A percentile compares a stretch with the other conserved stretches of the same genome.
These are phyloP conservation scores for Peucedramus taeniatus DNA, from an alignment of 2,113 vertebrate genomes.

Conservation along the genomic window DNA sequence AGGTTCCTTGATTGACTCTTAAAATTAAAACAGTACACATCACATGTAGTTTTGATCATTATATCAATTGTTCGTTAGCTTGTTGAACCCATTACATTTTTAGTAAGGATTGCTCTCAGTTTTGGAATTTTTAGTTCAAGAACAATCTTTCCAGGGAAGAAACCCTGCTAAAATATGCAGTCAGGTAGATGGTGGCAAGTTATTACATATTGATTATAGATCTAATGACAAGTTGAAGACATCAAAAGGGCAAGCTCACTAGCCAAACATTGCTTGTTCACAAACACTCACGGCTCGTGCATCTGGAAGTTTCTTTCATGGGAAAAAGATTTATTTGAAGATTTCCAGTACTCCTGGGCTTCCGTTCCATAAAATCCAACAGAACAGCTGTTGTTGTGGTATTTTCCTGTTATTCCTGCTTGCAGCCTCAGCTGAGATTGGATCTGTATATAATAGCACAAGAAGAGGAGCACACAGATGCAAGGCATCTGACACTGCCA, in stretches of 20 bases:
- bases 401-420: neutral
- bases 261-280: neutral
- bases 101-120: neutral
- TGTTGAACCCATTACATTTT: neutral
- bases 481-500: neutral
- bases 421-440: neutral
- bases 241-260: neutral
- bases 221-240: neutral
- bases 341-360: neutral
- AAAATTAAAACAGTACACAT: neutral
- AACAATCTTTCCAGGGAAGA: neutral
- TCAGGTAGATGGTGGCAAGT: neutral
- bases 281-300: neutral
- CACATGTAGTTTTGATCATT: neutral
- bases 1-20: neutral
- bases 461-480: neutral
- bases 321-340: neutral
- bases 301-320: neutral
- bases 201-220: neutral
- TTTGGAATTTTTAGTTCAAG: neutral
- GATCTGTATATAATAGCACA: neutral
- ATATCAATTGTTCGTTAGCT: neutral
- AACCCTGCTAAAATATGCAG: neutral
- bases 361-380: neutral
- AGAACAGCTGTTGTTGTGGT: neutral